Evolutionary conservation across 2,113 vertebrate species (phyloP).

Genomic region (Carlito syrichta): DNA sequence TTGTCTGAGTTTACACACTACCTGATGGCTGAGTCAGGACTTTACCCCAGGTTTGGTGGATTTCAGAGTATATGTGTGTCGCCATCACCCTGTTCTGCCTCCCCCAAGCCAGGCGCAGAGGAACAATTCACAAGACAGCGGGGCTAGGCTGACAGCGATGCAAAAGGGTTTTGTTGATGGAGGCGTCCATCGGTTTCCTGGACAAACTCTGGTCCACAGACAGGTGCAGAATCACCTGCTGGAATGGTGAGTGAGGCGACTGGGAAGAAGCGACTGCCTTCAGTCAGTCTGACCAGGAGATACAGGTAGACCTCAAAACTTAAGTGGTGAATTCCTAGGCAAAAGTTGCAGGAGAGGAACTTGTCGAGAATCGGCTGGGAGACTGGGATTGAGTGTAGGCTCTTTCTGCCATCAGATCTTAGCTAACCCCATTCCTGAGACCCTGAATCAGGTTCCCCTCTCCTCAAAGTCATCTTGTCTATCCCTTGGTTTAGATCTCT

Average conservation of each 20-base stretch:
- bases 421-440: not conserved
- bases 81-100: not conserved
- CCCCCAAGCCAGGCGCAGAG: not conserved
- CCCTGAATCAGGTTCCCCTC: not conserved
- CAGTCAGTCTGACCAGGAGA: not conserved
- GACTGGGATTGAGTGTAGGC: rapidly evolving
- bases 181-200: not conserved
- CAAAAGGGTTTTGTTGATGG: not conserved
- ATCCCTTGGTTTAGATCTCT: not conserved
- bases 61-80: not conserved
- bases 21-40: not conserved
- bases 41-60: too few relatives aligned
- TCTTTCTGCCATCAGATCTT: not conserved
- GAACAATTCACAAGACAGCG: not conserved
- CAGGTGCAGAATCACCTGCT: not conserved
- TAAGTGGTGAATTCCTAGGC: not conserved
- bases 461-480: not conserved
- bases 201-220: not conserved
- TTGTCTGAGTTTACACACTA: not conserved
- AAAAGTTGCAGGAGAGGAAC: not conserved
- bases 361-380: rapidly evolving
- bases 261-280: not conserved
- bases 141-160: not conserved
- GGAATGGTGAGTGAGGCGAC: not conserved
- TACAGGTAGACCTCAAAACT: rapidly evolving